Evolutionary conservation across 2,113 vertebrate species (phyloP).

Genomic region (Casuarius casuarius): DNA sequence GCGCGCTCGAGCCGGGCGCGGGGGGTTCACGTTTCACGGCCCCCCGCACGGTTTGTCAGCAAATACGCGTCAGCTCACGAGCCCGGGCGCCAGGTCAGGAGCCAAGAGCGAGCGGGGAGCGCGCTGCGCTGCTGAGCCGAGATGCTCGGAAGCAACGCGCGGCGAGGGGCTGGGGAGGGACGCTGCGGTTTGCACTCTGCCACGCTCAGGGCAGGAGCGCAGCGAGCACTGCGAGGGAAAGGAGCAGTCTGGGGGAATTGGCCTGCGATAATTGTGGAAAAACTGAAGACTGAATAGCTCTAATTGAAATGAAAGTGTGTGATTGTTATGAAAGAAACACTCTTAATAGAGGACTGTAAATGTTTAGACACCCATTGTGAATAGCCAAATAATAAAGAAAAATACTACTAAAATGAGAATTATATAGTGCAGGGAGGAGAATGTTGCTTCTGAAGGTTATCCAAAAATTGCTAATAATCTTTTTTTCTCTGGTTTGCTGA

Average conservation of each 20-base stretch:
- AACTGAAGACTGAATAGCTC: slow-evolving; percentile 76
- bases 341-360: slow-evolving; percentile 78
- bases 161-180: slow-evolving; percentile 19
- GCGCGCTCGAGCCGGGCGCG: background rate
- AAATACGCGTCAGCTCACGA: slow-evolving; percentile 41
- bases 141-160: slow-evolving; percentile 25
- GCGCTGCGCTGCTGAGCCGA: background rate
- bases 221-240: slow-evolving; percentile 57
- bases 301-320: slow-evolving; percentile 82
- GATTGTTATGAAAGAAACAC: slow-evolving; percentile 75
- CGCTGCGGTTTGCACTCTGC: slow-evolving; percentile 41
- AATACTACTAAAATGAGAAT: slow-evolving; percentile 70
- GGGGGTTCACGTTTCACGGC: slow-evolving; percentile 29
- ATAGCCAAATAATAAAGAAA: slow-evolving; percentile 75
- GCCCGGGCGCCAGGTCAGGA: slow-evolving; percentile 52
- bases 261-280: slow-evolving; percentile 70
- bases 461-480: slow-evolving; percentile 61
- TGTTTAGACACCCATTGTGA: slow-evolving; percentile 82
- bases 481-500: background rate
- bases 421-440: slow-evolving; percentile 24
- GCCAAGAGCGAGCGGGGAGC: slow-evolving; percentile 46
- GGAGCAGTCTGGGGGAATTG: slow-evolving; percentile 66
- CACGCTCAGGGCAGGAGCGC: slow-evolving; percentile 59
- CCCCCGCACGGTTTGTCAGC: background rate
- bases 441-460: slow-evolving; percentile 46